Conservation (phyloP, 1,140 invertebrate genomes). For the Prorops nasuta region DNA sequence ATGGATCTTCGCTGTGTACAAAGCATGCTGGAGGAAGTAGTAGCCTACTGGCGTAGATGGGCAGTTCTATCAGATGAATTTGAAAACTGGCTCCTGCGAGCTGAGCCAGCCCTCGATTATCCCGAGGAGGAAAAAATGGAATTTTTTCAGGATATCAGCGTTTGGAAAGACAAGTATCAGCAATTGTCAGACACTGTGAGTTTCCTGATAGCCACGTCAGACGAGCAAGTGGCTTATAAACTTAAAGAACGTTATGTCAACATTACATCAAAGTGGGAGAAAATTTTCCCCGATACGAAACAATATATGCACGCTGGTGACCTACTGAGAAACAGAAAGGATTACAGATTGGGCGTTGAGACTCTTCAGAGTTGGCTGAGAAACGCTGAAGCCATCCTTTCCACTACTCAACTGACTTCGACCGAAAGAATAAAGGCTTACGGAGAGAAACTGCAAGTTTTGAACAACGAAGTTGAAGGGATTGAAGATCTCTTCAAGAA, state of each 20-base stretch:
- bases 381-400: slow-evolving; percentile 70
- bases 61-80: slow-evolving; percentile 71
- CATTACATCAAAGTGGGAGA: slow-evolving; percentile 77
- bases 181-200: slow-evolving; percentile 80
- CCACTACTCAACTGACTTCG: slow-evolving; percentile 68
- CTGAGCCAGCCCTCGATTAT: slow-evolving; percentile 72
- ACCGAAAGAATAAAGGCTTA: slow-evolving; percentile 77
- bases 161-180: slow-evolving; percentile 87
- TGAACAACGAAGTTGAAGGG: slow-evolving; percentile 79
- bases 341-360: slow-evolving; percentile 76
- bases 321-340: slow-evolving; percentile 75
- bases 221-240: slow-evolving; percentile 74
- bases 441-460: slow-evolving; percentile 73
- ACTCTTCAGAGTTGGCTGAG: slow-evolving; percentile 77
- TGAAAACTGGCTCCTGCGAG: slow-evolving; percentile 76
- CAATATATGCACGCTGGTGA: slow-evolving; percentile 87
- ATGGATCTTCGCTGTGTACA: slow-evolving; percentile 87
- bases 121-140: slow-evolving; percentile 84
- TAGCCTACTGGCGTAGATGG: slow-evolving; percentile 86
- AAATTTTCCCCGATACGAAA: slow-evolving; percentile 77
- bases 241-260: slow-evolving; percentile 72
- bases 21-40: slow-evolving; percentile 84
- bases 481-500: slow-evolving; percentile 88
- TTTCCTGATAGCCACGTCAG: slow-evolving; percentile 84
- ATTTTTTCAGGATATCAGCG: slow-evolving; percentile 84